Evolutionary conservation across 2,888 invertebrate species (phyloP).

Genomic region (Timema podura): DNA sequence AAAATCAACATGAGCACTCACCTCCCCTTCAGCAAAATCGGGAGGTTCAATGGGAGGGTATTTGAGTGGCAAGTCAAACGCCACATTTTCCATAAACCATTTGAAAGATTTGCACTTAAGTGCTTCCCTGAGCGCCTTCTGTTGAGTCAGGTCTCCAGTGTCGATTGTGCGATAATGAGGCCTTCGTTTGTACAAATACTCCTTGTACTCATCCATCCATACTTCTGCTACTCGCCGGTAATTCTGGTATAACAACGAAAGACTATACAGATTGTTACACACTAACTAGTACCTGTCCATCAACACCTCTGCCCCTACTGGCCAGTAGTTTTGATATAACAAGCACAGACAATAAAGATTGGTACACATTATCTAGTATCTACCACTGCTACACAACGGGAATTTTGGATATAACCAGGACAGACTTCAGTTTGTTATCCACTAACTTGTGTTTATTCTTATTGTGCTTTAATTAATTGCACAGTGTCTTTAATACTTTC

Average conservation of each 20-base stretch:
- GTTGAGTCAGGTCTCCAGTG: constrained; percentile 75
- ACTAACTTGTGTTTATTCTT: too few species aligned
- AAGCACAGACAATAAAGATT: too few species aligned
- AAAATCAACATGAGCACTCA: too few species aligned
- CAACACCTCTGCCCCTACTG: too few species aligned
- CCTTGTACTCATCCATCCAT: constrained; percentile 98
- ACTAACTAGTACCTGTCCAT: neutral
- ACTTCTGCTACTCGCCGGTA: constrained; percentile 91
- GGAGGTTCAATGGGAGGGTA: constrained; percentile 87
- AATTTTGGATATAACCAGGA: too few species aligned
- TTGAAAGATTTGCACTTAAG: constrained; percentile 87
- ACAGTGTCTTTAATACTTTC: too few species aligned
- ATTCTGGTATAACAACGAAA: constrained; percentile 55
- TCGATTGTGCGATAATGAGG: constrained; percentile 72
- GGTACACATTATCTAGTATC: too few species aligned
- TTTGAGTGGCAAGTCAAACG: constrained; percentile 79
- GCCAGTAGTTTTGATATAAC: too few species aligned
- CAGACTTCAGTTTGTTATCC: too few species aligned
- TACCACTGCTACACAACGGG: too few species aligned
- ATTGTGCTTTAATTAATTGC: too few species aligned
- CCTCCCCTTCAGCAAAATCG: constrained; percentile 75
- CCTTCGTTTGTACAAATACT: constrained; percentile 74
- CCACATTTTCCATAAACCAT: constrained; percentile 92
- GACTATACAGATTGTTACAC: neutral
- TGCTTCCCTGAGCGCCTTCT: constrained; percentile 66